phyloP scores from a whole-genome alignment of 2,113 vertebrate species.

The Saguinus imperator region DNA sequence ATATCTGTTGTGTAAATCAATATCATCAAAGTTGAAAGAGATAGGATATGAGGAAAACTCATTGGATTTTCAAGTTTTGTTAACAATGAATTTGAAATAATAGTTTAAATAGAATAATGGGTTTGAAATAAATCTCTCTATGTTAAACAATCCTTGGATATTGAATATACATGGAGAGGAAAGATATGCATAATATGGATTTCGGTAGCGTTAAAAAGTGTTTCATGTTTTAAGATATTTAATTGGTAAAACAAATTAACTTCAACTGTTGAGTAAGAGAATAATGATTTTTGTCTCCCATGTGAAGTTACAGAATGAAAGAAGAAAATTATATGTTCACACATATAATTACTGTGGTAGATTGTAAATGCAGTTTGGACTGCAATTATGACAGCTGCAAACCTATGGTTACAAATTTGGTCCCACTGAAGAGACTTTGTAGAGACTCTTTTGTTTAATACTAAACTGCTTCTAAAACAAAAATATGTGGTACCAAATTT shows the following conservation, averaged over 20 bases:
- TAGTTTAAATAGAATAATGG: neutral
- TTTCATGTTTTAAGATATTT: neutral
- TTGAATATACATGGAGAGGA: neutral
- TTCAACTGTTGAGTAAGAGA: neutral
- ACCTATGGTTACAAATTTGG: neutral
- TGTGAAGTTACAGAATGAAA: conserved; percentile 15
- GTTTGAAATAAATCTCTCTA: neutral
- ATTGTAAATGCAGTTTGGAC: neutral
- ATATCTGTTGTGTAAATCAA: neutral
- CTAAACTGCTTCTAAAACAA: conserved; percentile 16
- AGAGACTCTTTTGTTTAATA: neutral
- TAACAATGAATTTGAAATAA: neutral
- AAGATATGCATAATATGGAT: neutral
- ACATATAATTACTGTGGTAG: neutral
- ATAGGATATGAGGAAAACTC: neutral
- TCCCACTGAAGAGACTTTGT: neutral
- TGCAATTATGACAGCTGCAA: conserved; percentile 33
- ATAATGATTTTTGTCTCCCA: neutral
- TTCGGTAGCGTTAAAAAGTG: neutral
- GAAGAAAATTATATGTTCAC: conserved; percentile 8
- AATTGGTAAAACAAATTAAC: conserved; percentile 16
- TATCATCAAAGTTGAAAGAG: neutral
- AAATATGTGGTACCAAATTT: neutral
- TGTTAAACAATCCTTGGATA: neutral
- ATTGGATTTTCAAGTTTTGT: neutral